Base-by-base conservation (phyloP, 2,888 invertebrate species). In the Shargacucullia verbasci region DNA sequence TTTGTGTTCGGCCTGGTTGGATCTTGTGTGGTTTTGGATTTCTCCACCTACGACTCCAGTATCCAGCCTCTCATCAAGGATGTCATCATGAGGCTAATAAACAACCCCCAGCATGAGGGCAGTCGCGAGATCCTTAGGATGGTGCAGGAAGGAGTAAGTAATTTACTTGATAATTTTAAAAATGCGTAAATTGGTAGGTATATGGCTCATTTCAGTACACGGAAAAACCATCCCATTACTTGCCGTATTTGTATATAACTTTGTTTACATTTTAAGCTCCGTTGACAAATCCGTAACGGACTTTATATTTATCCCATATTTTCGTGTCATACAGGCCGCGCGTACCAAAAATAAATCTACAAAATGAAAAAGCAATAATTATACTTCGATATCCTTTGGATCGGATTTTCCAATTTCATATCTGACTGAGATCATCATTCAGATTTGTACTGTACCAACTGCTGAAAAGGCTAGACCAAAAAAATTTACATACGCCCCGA, bases 61-160 rank as follows among this genome's bases (percentile, higher is more conserved):
- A 95, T 98, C 71, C 97, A 97, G 80, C 97, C 97, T 0, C 90
- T 97, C 69, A 96, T 98, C 73, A 95, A 95, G 57, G 95, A 95
- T 40, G 95, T 96, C 45, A 95, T 98, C 91, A 93, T 95, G 25
- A 89, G 95, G 43, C 95, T 98, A 58, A 97, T 98, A 73, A 95
- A 96, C 84, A 97, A 97, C 76, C 97, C 97, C 3, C 95, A 96
- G 71, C 96, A 97, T 77, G 95, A 96, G 53, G 94, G 94, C 69
- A 96, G 97, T 44, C 90, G 95, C 48, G 92, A 95, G 70, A 96
- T 96, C 46, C 94, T 98, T 15, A 95, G 96, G 78, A 95, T 97
- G 95, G 96, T 98, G 43, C 98, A 98, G 85, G 98, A 98, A 94
- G 97, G 96, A 76, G 97, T 97, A 92, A 95, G 96, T 91, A 47